Conservation (phyloP, 2,888 invertebrate species). For the Chouioia cunea region DNA sequence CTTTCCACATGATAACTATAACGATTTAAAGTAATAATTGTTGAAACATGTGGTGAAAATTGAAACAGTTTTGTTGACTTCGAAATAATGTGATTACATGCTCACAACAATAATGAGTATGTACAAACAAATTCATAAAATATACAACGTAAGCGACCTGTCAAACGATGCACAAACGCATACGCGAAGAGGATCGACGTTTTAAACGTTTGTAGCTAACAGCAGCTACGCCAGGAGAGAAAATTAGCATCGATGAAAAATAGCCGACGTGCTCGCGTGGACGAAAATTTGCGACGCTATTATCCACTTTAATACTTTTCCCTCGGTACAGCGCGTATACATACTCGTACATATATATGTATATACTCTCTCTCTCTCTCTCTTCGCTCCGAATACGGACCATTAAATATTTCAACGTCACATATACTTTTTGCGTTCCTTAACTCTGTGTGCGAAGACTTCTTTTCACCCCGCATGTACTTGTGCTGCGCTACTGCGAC, state of each 20-base stretch:
- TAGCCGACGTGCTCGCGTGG: slow-evolving; percentile 39
- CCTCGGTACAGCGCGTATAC: slow-evolving; percentile 3
- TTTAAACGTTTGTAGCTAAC: slow-evolving; percentile 17
- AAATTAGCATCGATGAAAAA: slow-evolving; percentile 40
- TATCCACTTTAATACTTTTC: slow-evolving; percentile 45
- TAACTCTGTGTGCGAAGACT: slow-evolving; percentile 20
- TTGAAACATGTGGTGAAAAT: too few relatives aligned
- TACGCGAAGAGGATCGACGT: background rate
- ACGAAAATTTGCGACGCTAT: slow-evolving; percentile 45
- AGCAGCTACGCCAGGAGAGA: background rate
- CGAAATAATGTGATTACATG: too few relatives aligned
- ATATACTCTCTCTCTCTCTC: background rate
- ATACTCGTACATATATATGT: background rate
- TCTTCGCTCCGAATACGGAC: slow-evolving; percentile 17
- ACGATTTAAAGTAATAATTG: too few relatives aligned
- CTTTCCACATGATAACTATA: too few relatives aligned
- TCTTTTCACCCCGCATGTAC: background rate
- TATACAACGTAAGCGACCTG: too few relatives aligned
- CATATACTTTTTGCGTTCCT: slow-evolving; percentile 29
- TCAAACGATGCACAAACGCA: too few relatives aligned
- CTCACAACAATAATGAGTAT: too few relatives aligned
- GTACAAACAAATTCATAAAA: too few relatives aligned
- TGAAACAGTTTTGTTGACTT: too few relatives aligned
- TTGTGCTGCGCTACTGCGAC: slow-evolving; percentile 4
- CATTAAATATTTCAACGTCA: slow-evolving; percentile 45